phyloP scores from a whole-genome alignment of 2,888 invertebrate species.

The Lamellibrachia satsuma region DNA sequence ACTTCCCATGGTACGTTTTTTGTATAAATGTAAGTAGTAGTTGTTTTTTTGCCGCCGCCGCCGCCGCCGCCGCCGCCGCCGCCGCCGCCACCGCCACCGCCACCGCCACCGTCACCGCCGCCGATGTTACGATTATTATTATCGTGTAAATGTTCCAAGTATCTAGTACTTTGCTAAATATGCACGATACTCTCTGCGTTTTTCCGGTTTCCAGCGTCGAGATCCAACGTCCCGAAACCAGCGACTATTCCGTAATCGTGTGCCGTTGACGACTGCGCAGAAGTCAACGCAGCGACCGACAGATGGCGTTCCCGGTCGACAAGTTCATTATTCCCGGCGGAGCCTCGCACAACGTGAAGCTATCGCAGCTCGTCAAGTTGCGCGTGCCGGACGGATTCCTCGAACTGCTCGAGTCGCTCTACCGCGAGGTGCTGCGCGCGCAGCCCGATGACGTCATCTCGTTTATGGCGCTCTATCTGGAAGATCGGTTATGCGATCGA shows the following conservation, averaged over 20 bases:
- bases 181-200: not conserved
- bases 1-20: not conserved
- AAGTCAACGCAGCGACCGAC: not conserved
- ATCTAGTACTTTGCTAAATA: not conserved
- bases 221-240: not conserved
- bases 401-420: not conserved
- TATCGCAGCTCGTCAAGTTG: not conserved
- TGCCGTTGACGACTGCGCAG: not conserved
- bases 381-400: not conserved
- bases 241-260: not conserved
- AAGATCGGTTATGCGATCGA: not conserved
- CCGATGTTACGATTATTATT: not conserved
- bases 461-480: not conserved
- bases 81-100: too few species aligned
- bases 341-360: not conserved
- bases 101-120: too few species aligned
- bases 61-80: too few species aligned
- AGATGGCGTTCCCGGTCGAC: not conserved
- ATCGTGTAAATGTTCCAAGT: not conserved
- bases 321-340: not conserved
- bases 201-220: not conserved
- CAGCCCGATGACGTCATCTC: not conserved
- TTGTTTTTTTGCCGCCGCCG: too few species aligned
- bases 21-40: too few species aligned
- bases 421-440: not conserved